These are phyloP conservation scores for Cheilosia grossa DNA, from an alignment of 2,888 invertebrate species.

Conservation along the genomic window DNA sequence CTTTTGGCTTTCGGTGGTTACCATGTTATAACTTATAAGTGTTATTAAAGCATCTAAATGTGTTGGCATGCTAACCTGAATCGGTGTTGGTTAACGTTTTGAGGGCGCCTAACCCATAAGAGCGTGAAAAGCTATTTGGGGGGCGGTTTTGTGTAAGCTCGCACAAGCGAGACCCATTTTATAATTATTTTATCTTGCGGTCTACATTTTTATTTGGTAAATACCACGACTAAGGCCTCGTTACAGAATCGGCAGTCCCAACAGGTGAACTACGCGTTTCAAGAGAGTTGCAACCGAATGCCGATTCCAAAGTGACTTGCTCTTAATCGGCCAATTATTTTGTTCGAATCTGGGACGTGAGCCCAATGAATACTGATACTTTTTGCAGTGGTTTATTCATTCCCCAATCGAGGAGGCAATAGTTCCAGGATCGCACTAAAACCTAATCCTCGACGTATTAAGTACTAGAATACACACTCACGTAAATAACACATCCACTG, in stretches of 20 bases:
- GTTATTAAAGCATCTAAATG: slow-evolving; percentile 41
- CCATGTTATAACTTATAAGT: slow-evolving; percentile 38
- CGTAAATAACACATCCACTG: not conserved
- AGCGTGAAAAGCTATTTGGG: no score
- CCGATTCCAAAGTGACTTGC: no score
- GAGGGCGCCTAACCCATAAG: not conserved
- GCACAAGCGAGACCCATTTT: not conserved
- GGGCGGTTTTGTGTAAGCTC: not conserved
- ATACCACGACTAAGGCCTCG: not conserved
- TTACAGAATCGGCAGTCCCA: not conserved
- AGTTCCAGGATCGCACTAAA: slow-evolving; percentile 13
- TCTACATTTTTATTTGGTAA: not conserved
- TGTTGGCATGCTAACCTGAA: slow-evolving; percentile 62
- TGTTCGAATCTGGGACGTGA: no score
- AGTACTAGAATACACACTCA: not conserved
- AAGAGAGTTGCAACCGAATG: no score
- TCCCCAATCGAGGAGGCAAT: not conserved
- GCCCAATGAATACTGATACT: no score
- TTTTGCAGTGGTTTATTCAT: no score
- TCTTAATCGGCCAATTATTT: not conserved
- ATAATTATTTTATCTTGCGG: not conserved
- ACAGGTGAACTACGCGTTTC: no score
- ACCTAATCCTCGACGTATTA: slow-evolving; percentile 15
- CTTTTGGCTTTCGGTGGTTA: slow-evolving; percentile 68
- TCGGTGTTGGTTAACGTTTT: slow-evolving; percentile 16